Evolutionary conservation across 2,888 invertebrate species (phyloP).

Genomic region (Deilephila porcellus): DNA sequence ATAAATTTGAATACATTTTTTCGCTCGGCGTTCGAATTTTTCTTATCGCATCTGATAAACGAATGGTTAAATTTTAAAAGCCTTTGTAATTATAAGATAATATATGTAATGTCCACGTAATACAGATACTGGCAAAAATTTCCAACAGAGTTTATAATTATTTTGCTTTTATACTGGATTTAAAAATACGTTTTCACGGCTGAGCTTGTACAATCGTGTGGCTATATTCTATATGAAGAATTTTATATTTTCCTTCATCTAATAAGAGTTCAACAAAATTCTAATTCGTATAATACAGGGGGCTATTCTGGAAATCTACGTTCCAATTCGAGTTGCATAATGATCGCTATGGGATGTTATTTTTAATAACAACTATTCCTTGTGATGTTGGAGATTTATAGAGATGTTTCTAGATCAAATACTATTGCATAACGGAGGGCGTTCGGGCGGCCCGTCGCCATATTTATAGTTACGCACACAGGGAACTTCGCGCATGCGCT

Average conservation of each 20-base stretch:
- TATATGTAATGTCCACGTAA: not conserved
- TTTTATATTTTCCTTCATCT: not conserved
- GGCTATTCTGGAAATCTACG: conserved; percentile 46
- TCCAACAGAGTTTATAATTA: not conserved
- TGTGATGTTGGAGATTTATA: conserved; percentile 51
- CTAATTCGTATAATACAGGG: conserved; percentile 23
- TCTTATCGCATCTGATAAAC: conserved; percentile 52
- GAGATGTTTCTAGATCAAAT: conserved; percentile 67
- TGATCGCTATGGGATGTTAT: conserved; percentile 32
- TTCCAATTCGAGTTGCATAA: conserved; percentile 11
- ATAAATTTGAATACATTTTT: conserved; percentile 61
- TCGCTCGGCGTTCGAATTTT: conserved; percentile 42
- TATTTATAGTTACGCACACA: conserved; percentile 58
- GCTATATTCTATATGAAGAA: not conserved
- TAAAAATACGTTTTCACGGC: not conserved
- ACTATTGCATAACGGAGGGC: conserved; percentile 72
- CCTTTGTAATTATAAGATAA: conserved; percentile 33
- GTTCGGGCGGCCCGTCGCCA: conserved; percentile 59
- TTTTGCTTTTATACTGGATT: not conserved
- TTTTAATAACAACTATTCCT: conserved; percentile 47
- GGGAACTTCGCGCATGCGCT: conserved; percentile 58
- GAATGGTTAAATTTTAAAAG: conserved; percentile 42
- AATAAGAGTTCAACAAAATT: conserved; percentile 16
- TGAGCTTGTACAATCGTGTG: not conserved
- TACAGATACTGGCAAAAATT: not conserved